phyloP scores from a whole-genome alignment of 2,113 vertebrate species.

The Atherinomorus stipes region DNA sequence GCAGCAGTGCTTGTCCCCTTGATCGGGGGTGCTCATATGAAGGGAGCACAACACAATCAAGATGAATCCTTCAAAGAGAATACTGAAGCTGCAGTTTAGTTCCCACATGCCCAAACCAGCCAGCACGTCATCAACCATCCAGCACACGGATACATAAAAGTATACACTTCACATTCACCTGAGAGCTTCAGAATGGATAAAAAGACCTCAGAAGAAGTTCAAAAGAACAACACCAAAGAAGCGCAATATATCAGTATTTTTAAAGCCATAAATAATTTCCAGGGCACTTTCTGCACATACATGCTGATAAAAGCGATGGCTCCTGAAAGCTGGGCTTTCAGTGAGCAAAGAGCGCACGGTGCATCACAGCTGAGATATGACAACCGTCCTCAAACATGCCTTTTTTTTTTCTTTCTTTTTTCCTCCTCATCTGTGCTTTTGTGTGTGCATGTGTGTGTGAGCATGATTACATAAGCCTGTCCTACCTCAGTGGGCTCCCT shows the following conservation, averaged over 20 bases:
- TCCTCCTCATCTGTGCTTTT: slow-evolving; percentile 36
- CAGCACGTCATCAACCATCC: slow-evolving; percentile 23
- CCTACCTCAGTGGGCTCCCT: slow-evolving; percentile 75
- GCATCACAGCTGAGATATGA: slow-evolving; percentile 70
- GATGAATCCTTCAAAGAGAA: slow-evolving; percentile 53
- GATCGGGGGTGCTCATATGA: slow-evolving; percentile 15
- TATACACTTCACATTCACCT: slow-evolving; percentile 45
- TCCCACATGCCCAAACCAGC: slow-evolving; percentile 13
- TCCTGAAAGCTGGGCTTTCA: slow-evolving; percentile 73
- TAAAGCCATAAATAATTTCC: slow-evolving; percentile 79
- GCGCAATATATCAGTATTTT: slow-evolving; percentile 73
- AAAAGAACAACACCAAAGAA: slow-evolving; percentile 63
- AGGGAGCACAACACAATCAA: slow-evolving; percentile 24
- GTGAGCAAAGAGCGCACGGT: slow-evolving; percentile 52
- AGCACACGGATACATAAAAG: slow-evolving; percentile 29
- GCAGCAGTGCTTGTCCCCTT: slow-evolving; percentile 24
- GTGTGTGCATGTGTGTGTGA: slow-evolving; percentile 57
- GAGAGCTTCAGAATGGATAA: slow-evolving; percentile 57
- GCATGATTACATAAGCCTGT: slow-evolving; percentile 78
- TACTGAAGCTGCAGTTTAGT: slow-evolving; percentile 32
- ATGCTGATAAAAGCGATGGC: slow-evolving; percentile 74
- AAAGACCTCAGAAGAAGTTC: slow-evolving; percentile 63
- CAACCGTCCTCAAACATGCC: slow-evolving; percentile 73
- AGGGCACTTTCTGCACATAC: slow-evolving; percentile 74
- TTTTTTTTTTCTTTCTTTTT: neutral